Percentiles rank a stretch among this genome's conserved stretches.
These are phyloP conservation scores for Nerophis ophidion DNA, from an alignment of 2,113 vertebrate genomes.

Conservation along the genomic window DNA sequence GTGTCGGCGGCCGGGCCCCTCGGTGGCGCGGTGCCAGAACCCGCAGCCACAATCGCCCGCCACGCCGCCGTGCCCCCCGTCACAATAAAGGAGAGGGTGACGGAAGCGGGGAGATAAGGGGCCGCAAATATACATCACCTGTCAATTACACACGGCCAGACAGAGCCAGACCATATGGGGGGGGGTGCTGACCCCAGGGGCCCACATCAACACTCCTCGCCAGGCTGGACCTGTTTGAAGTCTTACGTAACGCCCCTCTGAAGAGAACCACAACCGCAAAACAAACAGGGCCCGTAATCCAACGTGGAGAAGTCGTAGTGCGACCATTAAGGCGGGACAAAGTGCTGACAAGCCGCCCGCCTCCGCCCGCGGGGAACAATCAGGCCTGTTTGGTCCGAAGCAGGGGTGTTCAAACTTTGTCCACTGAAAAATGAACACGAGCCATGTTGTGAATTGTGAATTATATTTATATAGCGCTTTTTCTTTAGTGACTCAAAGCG, in stretches of 20 bases:
- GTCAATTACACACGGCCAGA: slow-evolving; percentile 62
- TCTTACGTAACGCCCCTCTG: slow-evolving; percentile 64
- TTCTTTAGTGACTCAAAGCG: too few relatives aligned
- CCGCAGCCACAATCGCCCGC: slow-evolving; percentile 39
- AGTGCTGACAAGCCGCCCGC: slow-evolving; percentile 48
- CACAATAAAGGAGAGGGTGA: slow-evolving; percentile 52
- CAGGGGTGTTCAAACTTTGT: too few relatives aligned
- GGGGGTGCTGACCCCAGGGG: slow-evolving; percentile 62
- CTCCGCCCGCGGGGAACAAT: too few relatives aligned
- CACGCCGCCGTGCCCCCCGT: slow-evolving; percentile 36
- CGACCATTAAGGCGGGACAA: slow-evolving; percentile 53
- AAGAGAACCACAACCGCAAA: slow-evolving; percentile 56
- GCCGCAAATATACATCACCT: slow-evolving; percentile 67
- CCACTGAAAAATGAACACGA: too few relatives aligned
- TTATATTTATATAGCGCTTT: too few relatives aligned
- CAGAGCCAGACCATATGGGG: slow-evolving; percentile 69
- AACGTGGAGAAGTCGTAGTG: slow-evolving; percentile 52
- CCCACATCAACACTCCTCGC: slow-evolving; percentile 56
- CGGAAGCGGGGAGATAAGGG: slow-evolving; percentile 32
- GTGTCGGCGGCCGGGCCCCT: slow-evolving; percentile 66
- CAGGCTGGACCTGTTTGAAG: slow-evolving; percentile 56
- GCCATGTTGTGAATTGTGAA: too few relatives aligned
- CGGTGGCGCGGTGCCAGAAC: slow-evolving; percentile 60
- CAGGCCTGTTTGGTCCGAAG: too few relatives aligned
- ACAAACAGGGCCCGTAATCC: slow-evolving; percentile 62